phyloP scores from a whole-genome alignment of 2,888 invertebrate species.

The Diplazon laetatorius region DNA sequence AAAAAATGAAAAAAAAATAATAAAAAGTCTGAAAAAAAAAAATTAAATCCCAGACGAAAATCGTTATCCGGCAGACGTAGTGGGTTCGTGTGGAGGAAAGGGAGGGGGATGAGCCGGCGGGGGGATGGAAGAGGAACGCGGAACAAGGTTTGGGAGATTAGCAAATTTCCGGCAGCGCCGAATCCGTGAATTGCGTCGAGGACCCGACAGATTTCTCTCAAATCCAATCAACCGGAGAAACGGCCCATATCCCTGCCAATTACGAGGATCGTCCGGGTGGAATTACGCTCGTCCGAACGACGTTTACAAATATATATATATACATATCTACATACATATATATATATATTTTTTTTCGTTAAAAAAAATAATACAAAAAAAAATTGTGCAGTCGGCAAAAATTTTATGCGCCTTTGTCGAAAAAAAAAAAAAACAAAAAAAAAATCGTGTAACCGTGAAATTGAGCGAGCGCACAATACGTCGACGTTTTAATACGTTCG shows the following conservation, averaged over 20 bases:
- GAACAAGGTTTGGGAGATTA: conserved; percentile 43
- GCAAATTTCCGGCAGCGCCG: conserved; percentile 44
- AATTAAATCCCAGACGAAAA: conserved; percentile 11
- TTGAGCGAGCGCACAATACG: conserved; percentile 23
- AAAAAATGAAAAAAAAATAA: no score
- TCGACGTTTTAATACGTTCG: conserved; percentile 21
- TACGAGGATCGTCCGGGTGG: conserved; percentile 26
- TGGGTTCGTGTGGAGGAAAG: not conserved
- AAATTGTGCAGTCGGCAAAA: not conserved
- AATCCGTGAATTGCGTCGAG: conserved; percentile 41
- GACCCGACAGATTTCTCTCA: conserved; percentile 35
- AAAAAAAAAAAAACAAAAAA: no score
- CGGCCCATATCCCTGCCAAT: conserved; percentile 50
- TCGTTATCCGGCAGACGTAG: conserved; percentile 39
- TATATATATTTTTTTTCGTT: not conserved
- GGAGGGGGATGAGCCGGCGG: not conserved
- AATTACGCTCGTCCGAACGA: not conserved
- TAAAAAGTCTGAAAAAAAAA: not conserved
- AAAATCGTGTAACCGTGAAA: conserved; percentile 48
- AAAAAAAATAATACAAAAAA: no score
- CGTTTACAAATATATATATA: conserved; percentile 15
- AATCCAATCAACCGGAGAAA: conserved; percentile 51
- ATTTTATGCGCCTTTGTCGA: not conserved
- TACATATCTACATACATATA: not conserved
- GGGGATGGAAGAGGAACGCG: not conserved